Evolutionary conservation across 2,797 vertebrate species (phyloP), one percentile per base, ranked within the genome.

Genomic region (Poeciliopsis infans): DNA sequence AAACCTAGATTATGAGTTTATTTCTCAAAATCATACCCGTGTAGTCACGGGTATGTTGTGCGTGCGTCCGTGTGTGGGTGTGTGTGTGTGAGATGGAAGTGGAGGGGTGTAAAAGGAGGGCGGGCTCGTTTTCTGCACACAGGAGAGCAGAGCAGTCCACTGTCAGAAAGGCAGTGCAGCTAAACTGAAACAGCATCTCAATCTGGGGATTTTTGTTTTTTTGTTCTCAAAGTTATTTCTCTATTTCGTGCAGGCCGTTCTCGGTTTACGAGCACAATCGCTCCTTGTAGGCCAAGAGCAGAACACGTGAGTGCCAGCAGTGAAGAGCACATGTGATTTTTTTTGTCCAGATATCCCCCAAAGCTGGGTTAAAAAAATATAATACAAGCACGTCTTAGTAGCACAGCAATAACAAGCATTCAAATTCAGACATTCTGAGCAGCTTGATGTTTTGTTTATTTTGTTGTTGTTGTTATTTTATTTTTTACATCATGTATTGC

Each of bases 181-280:
- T 83, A 83, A 89, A 90, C 86, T 79, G 84, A 82, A 91, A 83
- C 73, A 83, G 82, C 77, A 85, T 85, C 83, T 84, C 81, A 83
- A 69, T 86, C 79, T 83, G 76, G 25, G 43, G 59, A 76, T 86
- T 84, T 66, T 69, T 25, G 7, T 36, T 57, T 20, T 0, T 64
- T 64, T 8, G 6, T 64, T 33, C 61, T 64, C 23, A 23, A 39
- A 39, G 23, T 39, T 66, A 39, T 23, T 51, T 25, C 25, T 36
- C 25, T n/a, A 41, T 41, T 25, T 82, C 49, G 39, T 23, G 43
- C 76, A n/a, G 61, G 0, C 64, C 73, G 86, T 53, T 23, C 84
- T 86, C 71, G 83, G 83, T 82, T 91, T 85, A 88, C 49, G 49
- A 89, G 86, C 71, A 84, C 66, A 90, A 86, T 86, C 72, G 72